Conservation (phyloP, 1,140 invertebrate genomes). For the Scaptomyza montana region DNA sequence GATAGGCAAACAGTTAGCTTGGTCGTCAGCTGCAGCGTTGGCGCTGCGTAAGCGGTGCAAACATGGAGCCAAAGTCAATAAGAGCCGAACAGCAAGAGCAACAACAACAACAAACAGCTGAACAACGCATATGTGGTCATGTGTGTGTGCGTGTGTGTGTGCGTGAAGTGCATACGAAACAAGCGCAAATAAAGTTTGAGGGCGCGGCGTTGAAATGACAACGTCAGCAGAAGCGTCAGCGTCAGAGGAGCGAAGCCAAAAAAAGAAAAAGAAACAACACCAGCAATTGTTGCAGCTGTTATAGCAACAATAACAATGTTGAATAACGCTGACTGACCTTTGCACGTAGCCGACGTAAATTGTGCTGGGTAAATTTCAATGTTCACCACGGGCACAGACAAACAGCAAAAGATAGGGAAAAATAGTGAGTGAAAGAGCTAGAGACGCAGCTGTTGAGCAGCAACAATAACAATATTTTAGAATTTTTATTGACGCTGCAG, state of each 20-base stretch:
- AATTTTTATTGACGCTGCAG: constrained; percentile 72
- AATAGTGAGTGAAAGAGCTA: neutral
- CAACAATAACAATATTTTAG: constrained; percentile 77
- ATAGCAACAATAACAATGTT: constrained; percentile 33
- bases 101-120: constrained; percentile 44
- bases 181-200: constrained; percentile 67
- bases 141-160: constrained; percentile 10
- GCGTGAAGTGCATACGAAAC: constrained; percentile 37
- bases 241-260: constrained; percentile 4
- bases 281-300: constrained; percentile 15
- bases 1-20: constrained; percentile 67
- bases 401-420: neutral
- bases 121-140: constrained; percentile 44
- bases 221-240: constrained; percentile 53
- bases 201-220: constrained; percentile 42
- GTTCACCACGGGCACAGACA: constrained; percentile 25
- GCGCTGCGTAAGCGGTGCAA: constrained; percentile 70
- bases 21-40: constrained; percentile 35
- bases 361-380: constrained; percentile 49
- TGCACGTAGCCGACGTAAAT: constrained; percentile 55
- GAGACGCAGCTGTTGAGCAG: constrained; percentile 27
- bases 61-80: constrained; percentile 67
- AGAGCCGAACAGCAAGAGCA: constrained; percentile 20
- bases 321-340: constrained; percentile 64
- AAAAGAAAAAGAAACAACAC: constrained; percentile 19